Evolutionary conservation across 2,797 vertebrate genomes (phyloP).

Genomic region (Phalloptychus januarius): DNA sequence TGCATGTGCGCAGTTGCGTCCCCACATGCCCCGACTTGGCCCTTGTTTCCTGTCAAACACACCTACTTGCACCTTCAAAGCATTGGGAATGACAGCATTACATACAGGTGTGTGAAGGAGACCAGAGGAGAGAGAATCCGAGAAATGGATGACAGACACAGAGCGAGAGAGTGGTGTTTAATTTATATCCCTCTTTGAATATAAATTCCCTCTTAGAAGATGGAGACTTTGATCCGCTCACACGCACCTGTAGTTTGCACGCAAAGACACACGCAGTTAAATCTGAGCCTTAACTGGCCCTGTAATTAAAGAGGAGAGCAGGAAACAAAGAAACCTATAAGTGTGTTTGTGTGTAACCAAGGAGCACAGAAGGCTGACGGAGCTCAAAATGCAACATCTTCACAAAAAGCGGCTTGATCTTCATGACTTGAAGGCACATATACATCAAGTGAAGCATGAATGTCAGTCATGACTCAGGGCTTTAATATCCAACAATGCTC

Average conservation of each 20-base stretch:
- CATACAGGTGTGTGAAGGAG: slow-evolving; percentile 66
- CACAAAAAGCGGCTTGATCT: slow-evolving; percentile 54
- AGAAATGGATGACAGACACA: slow-evolving; percentile 60
- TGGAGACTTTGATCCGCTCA: slow-evolving; percentile 73
- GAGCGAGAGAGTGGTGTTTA: slow-evolving; percentile 53
- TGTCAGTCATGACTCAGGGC: slow-evolving; percentile 49
- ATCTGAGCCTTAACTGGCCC: slow-evolving; percentile 63
- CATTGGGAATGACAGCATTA: slow-evolving; percentile 63
- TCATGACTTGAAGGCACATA: slow-evolving; percentile 35
- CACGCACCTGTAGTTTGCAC: slow-evolving; percentile 75
- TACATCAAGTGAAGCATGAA: slow-evolving; percentile 37
- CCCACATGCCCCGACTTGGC: slow-evolving; percentile 64
- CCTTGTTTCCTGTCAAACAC: slow-evolving; percentile 78
- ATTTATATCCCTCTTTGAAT: slow-evolving; percentile 75
- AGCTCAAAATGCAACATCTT: slow-evolving; percentile 38
- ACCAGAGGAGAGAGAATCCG: slow-evolving; percentile 18
- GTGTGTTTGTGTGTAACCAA: slow-evolving; percentile 34
- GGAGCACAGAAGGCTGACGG: slow-evolving; percentile 27
- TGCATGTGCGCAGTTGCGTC: slow-evolving; percentile 48
- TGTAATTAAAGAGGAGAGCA: slow-evolving; percentile 71
- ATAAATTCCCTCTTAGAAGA: slow-evolving; percentile 69
- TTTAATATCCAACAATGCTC: slow-evolving; percentile 21
- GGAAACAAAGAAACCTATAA: slow-evolving; percentile 52
- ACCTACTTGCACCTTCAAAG: slow-evolving; percentile 75
- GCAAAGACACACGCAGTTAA: slow-evolving; percentile 52